Conservation (phyloP, 1,140 invertebrate genomes). For the Spodoptera litura region DNA sequence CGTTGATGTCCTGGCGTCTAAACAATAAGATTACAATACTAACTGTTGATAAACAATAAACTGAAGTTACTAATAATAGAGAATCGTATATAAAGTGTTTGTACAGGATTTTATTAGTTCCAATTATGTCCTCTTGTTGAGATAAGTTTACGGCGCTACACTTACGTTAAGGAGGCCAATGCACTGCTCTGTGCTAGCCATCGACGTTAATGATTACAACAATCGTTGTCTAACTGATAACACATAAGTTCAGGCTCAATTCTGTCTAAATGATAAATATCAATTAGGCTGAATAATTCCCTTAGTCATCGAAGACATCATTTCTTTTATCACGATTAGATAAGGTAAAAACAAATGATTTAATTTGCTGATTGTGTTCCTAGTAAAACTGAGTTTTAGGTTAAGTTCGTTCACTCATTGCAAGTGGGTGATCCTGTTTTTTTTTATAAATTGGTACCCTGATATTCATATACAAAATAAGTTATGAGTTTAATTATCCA, state of each 20-base stretch:
- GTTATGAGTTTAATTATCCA: no score
- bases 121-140: no score
- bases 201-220: not conserved
- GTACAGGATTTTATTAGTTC: no score
- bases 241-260: not conserved
- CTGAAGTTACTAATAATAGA: no score
- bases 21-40: no score
- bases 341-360: conserved; percentile 12
- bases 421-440: not conserved
- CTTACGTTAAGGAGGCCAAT: conserved; percentile 2
- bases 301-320: not conserved
- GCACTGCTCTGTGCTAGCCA: not conserved
- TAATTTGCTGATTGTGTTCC: conserved; percentile 16
- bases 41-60: no score
- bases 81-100: no score
- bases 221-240: conserved; percentile 2
- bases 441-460: no score
- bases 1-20: no score
- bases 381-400: conserved; percentile 20
- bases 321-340: conserved; percentile 21
- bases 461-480: no score
- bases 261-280: conserved; percentile 12
- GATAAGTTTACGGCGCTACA: not conserved
- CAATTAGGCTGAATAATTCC: conserved; percentile 1
- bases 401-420: conserved; percentile 13